Conservation (phyloP, 1,140 invertebrate genomes). For the Leptonema lineaticorne region DNA sequence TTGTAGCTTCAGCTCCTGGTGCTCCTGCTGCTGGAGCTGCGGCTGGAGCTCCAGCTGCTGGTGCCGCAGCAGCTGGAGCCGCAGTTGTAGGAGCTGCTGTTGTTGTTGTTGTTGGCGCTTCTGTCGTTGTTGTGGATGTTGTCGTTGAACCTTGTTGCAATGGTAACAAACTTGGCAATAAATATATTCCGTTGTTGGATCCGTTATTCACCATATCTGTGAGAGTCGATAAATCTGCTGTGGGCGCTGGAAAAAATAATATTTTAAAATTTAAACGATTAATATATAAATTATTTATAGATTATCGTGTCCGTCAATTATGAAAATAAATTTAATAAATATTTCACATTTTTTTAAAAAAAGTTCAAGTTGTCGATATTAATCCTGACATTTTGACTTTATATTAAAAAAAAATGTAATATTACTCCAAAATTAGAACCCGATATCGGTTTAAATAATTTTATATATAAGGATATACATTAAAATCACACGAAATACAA, state of each 20-base stretch:
- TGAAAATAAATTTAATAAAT: too few relatives aligned
- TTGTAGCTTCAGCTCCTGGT: not conserved
- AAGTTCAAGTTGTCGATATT: too few relatives aligned
- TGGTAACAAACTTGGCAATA: slow-evolving; percentile 9
- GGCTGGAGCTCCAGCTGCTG: slow-evolving; percentile 5
- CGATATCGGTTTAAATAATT: too few relatives aligned
- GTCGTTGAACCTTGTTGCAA: not conserved
- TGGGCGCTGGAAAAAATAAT: slow-evolving; percentile 23
- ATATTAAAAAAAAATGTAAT: too few relatives aligned
- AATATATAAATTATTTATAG: too few relatives aligned
- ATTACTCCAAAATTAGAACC: too few relatives aligned
- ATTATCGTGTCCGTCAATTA: too few relatives aligned
- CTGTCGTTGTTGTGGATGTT: slow-evolving; percentile 12
- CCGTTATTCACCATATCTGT: slow-evolving; percentile 3
- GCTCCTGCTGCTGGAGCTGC: not conserved
- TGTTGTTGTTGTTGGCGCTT: not conserved
- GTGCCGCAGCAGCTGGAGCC: not conserved
- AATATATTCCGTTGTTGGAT: not conserved
- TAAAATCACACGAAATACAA: too few relatives aligned
- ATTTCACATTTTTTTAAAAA: too few relatives aligned
- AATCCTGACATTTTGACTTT: too few relatives aligned
- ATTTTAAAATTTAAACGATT: not conserved
- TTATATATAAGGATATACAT: too few relatives aligned
- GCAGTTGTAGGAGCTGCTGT: slow-evolving; percentile 6
- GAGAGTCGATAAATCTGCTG: slow-evolving; percentile 19